Evolutionary conservation across 2,888 invertebrate genomes (phyloP), one percentile per base, ranked within the genome.

Genomic region (Dicroscelio sp.): DNA sequence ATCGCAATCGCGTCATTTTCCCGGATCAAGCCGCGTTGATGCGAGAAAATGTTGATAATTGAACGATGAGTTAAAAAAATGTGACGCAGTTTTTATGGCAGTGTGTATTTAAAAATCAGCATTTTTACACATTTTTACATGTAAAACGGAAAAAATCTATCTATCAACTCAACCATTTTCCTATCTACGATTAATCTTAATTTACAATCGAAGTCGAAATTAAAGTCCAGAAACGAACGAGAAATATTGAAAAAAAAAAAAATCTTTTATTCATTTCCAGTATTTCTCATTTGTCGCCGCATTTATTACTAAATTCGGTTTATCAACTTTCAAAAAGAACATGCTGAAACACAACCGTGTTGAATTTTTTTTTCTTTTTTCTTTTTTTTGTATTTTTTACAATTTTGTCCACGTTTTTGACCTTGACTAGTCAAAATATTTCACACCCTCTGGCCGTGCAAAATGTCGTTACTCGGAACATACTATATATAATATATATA

Each of bases 101-200:
- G 84, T 82, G 90, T 84, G 73, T 84, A 90, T 79, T 88, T 82
- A 76, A 88, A 78, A 83, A 86, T 73, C 80, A 75, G 60, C 60
- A 85, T 71, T 86, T 86, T 86, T 73, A 85, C 76, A 87, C 52
- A 79, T 85, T 87, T 71, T 88, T 83, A 83, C 82, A 83, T 35
- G 33, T 86, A 58, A 85, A 83, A 83, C 65, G 76, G 52, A 82
- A 86, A 55, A 71, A 82, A 69, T 63, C 63, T 67, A 73, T 38
- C 69, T 43, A 58, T 55, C 38, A 52, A 71, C 14, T 67, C 48
- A 76, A 76, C 27, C 73, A 85, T 38, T 86, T 69, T 69, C 27
- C 75, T 84, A 71, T 27, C 75, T 75, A 63, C 58, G 8, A 30
- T 63, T 23, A 6, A 31, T 10, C 20, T 73, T 63, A 73, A 83